phyloP scores from a whole-genome alignment of 2,888 invertebrate genomes.

The Eubasilissa splendida region DNA sequence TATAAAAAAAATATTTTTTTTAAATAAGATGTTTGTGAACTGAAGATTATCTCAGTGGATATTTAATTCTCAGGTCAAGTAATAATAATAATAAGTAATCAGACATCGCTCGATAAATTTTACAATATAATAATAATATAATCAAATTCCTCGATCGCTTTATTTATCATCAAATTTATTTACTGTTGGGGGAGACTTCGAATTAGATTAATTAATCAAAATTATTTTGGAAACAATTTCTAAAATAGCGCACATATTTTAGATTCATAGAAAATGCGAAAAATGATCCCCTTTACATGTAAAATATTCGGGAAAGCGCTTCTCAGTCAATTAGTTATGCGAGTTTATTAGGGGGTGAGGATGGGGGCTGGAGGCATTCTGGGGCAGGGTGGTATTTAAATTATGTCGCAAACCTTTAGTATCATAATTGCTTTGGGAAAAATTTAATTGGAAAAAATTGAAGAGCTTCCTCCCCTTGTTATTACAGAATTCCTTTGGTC shows the following conservation, averaged over 20 bases:
- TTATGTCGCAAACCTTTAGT: constrained; percentile 54
- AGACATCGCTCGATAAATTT: no score
- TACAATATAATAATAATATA: no score
- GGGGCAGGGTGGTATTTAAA: constrained; percentile 51
- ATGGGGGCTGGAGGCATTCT: not conserved
- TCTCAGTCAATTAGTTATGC: constrained; percentile 49
- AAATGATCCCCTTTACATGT: constrained; percentile 17
- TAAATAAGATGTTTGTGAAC: no score
- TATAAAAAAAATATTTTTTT: no score
- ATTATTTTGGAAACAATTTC: not conserved
- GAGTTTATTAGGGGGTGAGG: constrained; percentile 48
- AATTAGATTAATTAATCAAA: no score
- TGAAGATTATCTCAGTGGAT: no score
- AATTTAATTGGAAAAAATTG: constrained; percentile 54
- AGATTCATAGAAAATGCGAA: constrained; percentile 13
- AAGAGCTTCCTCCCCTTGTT: constrained; percentile 21
- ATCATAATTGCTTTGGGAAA: constrained; percentile 52
- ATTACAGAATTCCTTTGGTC: constrained; percentile 30
- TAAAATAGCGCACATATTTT: constrained; percentile 12
- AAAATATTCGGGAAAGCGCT: constrained; percentile 33
- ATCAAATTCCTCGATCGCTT: no score
- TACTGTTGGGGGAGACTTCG: not conserved
- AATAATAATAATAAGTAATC: no score
- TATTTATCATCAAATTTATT: no score
- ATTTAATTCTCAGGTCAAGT: no score